Evolutionary conservation across 1,140 invertebrate genomes (phyloP).

Genomic region (Ceratina australensis): DNA sequence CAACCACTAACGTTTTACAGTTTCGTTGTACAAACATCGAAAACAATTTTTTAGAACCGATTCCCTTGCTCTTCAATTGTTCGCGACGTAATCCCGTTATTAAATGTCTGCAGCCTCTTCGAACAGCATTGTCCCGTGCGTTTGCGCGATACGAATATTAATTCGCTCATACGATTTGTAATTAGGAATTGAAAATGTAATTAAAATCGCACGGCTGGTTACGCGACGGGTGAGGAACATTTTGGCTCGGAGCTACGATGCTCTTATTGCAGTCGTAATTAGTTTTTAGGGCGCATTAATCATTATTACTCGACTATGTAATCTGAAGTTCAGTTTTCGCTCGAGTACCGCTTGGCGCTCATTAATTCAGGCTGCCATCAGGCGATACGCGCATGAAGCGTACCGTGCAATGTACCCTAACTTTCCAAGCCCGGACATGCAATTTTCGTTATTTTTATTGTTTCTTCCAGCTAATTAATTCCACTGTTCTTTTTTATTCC

Average conservation of each 20-base stretch:
- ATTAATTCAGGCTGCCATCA: constrained; percentile 35
- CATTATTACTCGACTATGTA: constrained; percentile 38
- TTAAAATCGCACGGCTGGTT: no score
- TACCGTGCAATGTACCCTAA: background rate
- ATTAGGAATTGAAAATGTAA: no score
- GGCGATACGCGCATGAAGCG: constrained; percentile 5
- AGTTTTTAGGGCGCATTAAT: constrained; percentile 24
- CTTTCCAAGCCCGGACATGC: background rate
- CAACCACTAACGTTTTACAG: constrained; percentile 20
- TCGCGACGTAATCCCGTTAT: background rate
- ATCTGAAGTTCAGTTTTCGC: constrained; percentile 28
- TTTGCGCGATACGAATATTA: no score
- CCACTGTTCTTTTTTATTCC: background rate
- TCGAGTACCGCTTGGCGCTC: constrained; percentile 24
- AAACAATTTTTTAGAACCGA: constrained; percentile 35
- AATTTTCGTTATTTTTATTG: constrained; percentile 21
- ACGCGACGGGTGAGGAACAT: no score
- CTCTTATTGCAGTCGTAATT: constrained; percentile 6
- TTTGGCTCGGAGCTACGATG: no score
- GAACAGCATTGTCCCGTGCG: background rate
- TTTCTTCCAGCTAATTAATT: constrained; percentile 25
- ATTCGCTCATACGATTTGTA: no score
- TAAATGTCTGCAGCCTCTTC: constrained; percentile 1
- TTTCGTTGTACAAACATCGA: constrained; percentile 70
- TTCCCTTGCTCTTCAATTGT: constrained; percentile 4